Conservation (phyloP, 1,140 invertebrate species). For the Ceratosolen solmsi region DNA sequence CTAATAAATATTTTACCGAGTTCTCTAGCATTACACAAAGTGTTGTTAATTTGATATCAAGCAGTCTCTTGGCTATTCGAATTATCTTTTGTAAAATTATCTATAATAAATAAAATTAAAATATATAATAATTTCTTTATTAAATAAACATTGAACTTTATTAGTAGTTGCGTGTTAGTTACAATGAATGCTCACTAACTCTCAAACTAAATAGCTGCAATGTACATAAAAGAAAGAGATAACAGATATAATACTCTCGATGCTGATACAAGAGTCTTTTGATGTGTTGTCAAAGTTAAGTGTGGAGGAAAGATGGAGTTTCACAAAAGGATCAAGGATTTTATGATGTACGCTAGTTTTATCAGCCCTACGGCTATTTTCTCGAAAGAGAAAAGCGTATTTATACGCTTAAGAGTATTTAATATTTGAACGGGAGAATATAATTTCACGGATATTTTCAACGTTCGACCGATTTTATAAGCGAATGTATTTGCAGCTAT, state of each 20-base stretch:
- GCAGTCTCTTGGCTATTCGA: background rate
- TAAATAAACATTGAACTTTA: background rate
- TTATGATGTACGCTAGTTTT: background rate
- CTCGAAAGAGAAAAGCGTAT: no score
- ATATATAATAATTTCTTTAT: background rate
- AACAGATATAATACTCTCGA: background rate
- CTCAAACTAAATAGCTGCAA: background rate
- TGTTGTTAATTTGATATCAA: background rate
- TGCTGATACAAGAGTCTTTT: background rate
- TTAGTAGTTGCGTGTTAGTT: background rate
- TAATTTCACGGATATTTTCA: slow-evolving; percentile 24
- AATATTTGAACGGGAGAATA: no score
- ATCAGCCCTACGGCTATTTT: slow-evolving; percentile 16
- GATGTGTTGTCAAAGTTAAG: slow-evolving; percentile 41
- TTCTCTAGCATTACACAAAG: background rate
- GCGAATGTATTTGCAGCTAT: slow-evolving; percentile 11
- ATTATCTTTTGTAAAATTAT: background rate
- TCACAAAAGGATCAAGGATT: slow-evolving; percentile 16
- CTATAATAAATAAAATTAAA: background rate
- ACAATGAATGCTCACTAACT: background rate
- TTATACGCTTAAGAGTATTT: no score
- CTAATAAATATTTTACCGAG: slow-evolving; percentile 7
- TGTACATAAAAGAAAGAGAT: slow-evolving; percentile 12
- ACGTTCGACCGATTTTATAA: background rate
- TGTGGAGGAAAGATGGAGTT: slow-evolving; percentile 28